Evolutionary conservation across 2,113 vertebrate species (phyloP).

Genomic region (Parus major): DNA sequence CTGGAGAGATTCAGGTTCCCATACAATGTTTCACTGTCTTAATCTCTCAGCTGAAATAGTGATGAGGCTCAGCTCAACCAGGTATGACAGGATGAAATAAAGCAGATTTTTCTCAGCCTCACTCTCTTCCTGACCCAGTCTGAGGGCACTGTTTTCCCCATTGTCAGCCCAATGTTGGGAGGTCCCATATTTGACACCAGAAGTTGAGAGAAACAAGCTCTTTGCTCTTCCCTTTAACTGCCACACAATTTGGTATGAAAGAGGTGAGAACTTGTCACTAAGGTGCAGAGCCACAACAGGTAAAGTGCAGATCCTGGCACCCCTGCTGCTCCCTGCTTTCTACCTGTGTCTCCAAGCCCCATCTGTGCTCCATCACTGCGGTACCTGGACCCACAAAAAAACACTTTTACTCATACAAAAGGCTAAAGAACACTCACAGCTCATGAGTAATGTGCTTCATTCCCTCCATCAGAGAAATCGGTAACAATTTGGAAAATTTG

Average conservation of each 20-base stretch:
- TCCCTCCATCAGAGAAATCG: not conserved
- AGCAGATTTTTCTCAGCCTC: not conserved
- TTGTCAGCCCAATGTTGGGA: accelerated
- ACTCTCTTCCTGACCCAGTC: not conserved
- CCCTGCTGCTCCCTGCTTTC: accelerated
- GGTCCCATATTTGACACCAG: not conserved
- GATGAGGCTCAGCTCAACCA: not conserved
- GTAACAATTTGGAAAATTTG: not conserved
- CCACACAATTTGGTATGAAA: not conserved
- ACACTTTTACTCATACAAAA: not conserved
- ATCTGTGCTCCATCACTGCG: not conserved
- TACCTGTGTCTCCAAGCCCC: accelerated
- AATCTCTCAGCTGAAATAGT: not conserved
- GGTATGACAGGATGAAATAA: not conserved
- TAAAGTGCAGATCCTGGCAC: not conserved
- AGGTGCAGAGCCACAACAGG: not conserved
- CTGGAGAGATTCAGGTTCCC: not conserved
- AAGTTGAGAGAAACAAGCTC: not conserved
- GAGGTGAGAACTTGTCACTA: not conserved
- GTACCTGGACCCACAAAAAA: not conserved
- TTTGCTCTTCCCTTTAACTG: not conserved
- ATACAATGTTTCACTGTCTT: not conserved
- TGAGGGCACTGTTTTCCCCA: not conserved
- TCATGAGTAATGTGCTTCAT: not conserved
- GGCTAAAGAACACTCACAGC: not conserved